Evolutionary conservation across 1,140 invertebrate species (phyloP).

Genomic region (Nephotettix cincticeps): DNA sequence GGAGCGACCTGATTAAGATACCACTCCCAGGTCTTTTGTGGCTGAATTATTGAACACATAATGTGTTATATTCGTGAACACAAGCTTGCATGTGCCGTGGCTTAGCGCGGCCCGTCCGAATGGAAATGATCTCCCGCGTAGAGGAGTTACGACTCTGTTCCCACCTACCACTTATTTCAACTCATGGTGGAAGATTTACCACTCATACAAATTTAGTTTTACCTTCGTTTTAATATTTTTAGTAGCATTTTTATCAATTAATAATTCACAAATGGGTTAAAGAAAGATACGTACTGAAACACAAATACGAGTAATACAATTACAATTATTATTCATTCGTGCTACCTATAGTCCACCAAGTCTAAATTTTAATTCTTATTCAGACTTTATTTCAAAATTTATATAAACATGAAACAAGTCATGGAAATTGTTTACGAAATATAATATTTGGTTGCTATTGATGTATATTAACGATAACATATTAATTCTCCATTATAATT

Average conservation of each 20-base stretch:
- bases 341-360: too few relatives aligned
- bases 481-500: neutral
- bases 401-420: neutral
- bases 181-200: too few relatives aligned
- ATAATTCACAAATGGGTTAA: too few relatives aligned
- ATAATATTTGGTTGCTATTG: neutral
- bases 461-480: neutral
- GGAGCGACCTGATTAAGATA: conserved; percentile 22
- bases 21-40: conserved; percentile 12
- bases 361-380: too few relatives aligned
- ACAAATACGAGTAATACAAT: too few relatives aligned
- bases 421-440: neutral
- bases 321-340: too few relatives aligned
- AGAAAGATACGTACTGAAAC: too few relatives aligned
- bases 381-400: neutral
- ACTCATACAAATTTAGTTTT: too few relatives aligned
- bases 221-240: too few relatives aligned
- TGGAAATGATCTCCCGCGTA: neutral
- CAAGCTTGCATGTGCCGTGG: neutral
- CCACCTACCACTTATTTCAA: too few relatives aligned
- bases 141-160: too few relatives aligned
- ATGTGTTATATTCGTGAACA: conserved; percentile 24
- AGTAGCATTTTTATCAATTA: too few relatives aligned
- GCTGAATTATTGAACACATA: conserved; percentile 24
- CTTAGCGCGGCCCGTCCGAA: conserved; percentile 14